These are phyloP conservation scores for Acanthococcus lagerstroemiae DNA, from an alignment of 2,888 invertebrate species.

Conservation along the genomic window DNA sequence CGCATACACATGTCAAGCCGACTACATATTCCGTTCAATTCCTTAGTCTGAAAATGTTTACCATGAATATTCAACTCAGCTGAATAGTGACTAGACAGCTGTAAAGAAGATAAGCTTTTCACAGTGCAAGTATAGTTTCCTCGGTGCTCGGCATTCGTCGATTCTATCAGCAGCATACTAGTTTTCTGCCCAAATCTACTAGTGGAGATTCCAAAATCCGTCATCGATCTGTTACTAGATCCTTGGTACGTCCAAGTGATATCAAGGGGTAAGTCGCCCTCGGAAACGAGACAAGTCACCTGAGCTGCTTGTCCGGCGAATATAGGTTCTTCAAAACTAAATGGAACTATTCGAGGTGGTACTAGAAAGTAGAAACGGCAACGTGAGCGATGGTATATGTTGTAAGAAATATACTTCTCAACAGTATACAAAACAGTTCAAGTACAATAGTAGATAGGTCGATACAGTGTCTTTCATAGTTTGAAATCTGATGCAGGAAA, in stretches of 20 bases:
- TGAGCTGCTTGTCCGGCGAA: constrained; percentile 40
- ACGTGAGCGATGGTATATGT: too few species aligned
- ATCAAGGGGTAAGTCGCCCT: constrained; percentile 44
- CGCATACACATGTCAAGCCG: background rate
- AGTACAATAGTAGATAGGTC: too few species aligned
- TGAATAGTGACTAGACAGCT: constrained; percentile 44
- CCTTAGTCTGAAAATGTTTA: too few species aligned
- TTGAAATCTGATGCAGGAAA: too few species aligned
- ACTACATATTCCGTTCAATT: background rate
- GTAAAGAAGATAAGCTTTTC: constrained; percentile 47
- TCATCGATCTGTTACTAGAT: constrained; percentile 43
- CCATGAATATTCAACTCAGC: constrained; percentile 44
- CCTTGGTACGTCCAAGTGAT: constrained; percentile 46
- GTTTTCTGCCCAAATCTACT: constrained; percentile 39
- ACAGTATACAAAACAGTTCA: too few species aligned
- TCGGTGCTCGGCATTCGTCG: constrained; percentile 40
- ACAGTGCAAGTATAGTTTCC: constrained; percentile 49
- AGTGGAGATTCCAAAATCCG: constrained; percentile 34
- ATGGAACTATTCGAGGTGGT: constrained; percentile 39
- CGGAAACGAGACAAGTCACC: constrained; percentile 39
- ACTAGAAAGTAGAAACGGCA: too few species aligned
- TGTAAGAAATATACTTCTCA: too few species aligned
- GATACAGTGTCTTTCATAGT: too few species aligned
- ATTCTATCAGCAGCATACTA: constrained; percentile 40
- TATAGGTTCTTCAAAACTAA: constrained; percentile 38